Base-by-base conservation (phyloP, 2,888 invertebrate species). In the Heliconius ethilla region DNA sequence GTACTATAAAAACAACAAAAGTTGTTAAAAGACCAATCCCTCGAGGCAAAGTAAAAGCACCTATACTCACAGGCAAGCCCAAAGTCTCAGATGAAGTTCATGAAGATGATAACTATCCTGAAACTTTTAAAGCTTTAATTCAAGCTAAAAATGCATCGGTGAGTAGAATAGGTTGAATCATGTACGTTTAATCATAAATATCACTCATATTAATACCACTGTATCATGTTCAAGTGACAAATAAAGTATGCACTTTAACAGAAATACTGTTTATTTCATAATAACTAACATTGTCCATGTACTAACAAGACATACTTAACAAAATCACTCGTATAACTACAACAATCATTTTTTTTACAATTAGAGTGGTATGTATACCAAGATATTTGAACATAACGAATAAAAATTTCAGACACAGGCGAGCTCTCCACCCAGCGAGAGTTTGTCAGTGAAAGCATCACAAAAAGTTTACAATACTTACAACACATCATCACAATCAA, bases 81-180 rank as follows among this genome's bases (percentile, higher is more conserved):
- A 88, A 87, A 80, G 83, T 85, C 51, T 87, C 92, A 33, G 94
- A 94, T 80, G 96, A 96, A 85, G 95, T 95, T 78, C 90, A 92
- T 65, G 95, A 95, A 81, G 96, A 96, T 82, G 96, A 96, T 85
- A 96, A 96, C 84, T 96, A 96, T 88, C 96, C 96, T 27, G 95
- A 95, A 84, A 95, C 95, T 85, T 96, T 96, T 86, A 96, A 96
- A 86, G 95, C 96, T n/a, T 88, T 96, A 76, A 90, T 96, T 73
- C 95, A 96, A 89, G 94, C 96, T 75, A 96, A 96, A 89, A 94
- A 93, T 89, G 91, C 92, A 84, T 90, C 92, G 87, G 94, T 95
- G 87, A 89, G 94, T 89, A 81, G 37, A 74, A 70, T 78, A 78
- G 75, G 73, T 78, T 81, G 78, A 79, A 70, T 77, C 63, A 79